Evolutionary conservation across 2,113 vertebrate species (phyloP).

Genomic region (Psittacula cyanocephala): DNA sequence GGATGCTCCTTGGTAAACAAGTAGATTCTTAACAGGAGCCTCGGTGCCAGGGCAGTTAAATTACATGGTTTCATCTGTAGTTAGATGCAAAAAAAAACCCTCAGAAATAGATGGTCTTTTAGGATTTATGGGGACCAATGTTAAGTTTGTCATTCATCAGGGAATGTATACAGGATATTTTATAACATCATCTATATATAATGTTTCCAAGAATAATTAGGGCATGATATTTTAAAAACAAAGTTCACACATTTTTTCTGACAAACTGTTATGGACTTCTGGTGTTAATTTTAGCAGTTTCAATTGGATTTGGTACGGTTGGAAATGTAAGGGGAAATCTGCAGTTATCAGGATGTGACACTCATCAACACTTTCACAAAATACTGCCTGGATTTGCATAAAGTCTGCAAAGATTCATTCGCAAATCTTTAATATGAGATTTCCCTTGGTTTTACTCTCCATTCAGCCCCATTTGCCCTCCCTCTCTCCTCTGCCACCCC

Average conservation of each 20-base stretch:
- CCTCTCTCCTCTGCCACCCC: background rate
- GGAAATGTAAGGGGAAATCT: slow-evolving; percentile 35
- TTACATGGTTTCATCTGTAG: background rate
- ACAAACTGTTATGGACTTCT: background rate
- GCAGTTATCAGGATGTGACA: slow-evolving; percentile 46
- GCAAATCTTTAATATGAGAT: slow-evolving; percentile 15
- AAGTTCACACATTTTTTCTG: slow-evolving; percentile 4
- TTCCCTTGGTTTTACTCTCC: slow-evolving; percentile 50
- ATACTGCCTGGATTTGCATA: slow-evolving; percentile 54
- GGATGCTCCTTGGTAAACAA: background rate
- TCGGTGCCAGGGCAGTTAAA: background rate
- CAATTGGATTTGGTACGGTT: slow-evolving; percentile 3
- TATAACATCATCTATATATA: background rate
- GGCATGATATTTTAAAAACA: background rate
- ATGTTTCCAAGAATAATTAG: slow-evolving; percentile 7
- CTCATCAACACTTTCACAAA: slow-evolving; percentile 51
- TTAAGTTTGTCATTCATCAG: background rate
- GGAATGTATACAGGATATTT: background rate
- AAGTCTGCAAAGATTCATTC: slow-evolving; percentile 18
- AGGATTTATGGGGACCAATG: background rate
- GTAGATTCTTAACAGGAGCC: background rate
- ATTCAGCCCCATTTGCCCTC: slow-evolving; percentile 1
- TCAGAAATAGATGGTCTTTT: background rate
- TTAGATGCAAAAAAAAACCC: background rate
- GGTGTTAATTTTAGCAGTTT: slow-evolving; percentile 41